A percentile compares a stretch with the other conserved stretches of the same genome.
Evolutionary conservation across 2,888 invertebrate genomes (phyloP).

Genomic region (Cantharis nigra): DNA sequence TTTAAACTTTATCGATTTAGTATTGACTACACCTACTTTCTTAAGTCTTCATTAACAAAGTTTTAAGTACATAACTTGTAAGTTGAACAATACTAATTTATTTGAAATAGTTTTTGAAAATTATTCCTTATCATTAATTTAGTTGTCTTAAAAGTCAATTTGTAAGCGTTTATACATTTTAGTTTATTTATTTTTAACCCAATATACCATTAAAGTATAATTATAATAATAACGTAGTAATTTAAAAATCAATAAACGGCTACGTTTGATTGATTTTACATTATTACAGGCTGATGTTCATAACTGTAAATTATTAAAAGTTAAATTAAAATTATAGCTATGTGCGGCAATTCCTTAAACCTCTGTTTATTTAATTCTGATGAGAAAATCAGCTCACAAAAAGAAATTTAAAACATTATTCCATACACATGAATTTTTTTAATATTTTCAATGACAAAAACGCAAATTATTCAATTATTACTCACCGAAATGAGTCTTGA

Average conservation of each 20-base stretch:
- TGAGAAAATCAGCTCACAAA: too few species aligned
- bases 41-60: neutral
- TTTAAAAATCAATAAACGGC: neutral
- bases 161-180: neutral
- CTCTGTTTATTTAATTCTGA: too few species aligned
- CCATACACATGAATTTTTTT: too few species aligned
- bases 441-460: too few species aligned
- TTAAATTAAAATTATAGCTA: too few species aligned
- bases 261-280: neutral
- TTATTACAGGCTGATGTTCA: too few species aligned
- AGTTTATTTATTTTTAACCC: neutral
- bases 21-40: neutral
- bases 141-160: neutral
- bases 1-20: neutral
- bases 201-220: neutral
- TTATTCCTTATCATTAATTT: neutral
- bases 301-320: too few species aligned
- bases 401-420: too few species aligned
- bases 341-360: too few species aligned
- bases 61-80: neutral
- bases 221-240: neutral
- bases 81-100: neutral
- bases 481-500: too few species aligned
- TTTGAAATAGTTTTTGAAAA: neutral
- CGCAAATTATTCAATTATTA: too few species aligned